phyloP scores from a whole-genome alignment of 2,113 vertebrate species.

The Elephantulus edwardii region DNA sequence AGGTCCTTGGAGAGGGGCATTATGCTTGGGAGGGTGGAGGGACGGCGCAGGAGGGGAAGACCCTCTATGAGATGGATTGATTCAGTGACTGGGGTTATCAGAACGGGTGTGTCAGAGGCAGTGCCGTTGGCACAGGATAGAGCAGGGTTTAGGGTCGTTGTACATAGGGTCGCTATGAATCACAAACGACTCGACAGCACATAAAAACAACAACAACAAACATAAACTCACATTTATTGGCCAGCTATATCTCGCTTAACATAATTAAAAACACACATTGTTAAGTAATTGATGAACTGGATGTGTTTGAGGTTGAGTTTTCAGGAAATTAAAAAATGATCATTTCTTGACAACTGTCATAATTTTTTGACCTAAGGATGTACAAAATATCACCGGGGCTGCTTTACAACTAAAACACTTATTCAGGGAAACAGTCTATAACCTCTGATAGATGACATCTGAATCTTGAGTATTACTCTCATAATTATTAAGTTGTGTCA shows the following conservation, averaged over 20 bases:
- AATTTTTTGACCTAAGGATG: slow-evolving; percentile 22
- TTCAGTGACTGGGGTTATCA: no score
- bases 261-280: background rate
- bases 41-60: no score
- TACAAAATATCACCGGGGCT: background rate
- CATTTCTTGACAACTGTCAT: slow-evolving; percentile 30
- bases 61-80: no score
- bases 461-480: background rate
- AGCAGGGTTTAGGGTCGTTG: no score
- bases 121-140: no score
- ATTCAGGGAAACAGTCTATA: slow-evolving; percentile 12
- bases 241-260: background rate
- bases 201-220: no score
- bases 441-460: slow-evolving; percentile 3
- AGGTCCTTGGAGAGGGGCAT: no score
- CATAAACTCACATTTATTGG: background rate
- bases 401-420: slow-evolving; percentile 20
- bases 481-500: background rate
- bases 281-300: background rate
- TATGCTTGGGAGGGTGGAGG: no score
- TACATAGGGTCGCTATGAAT: no score
- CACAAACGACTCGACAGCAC: no score
- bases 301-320: background rate
- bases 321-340: slow-evolving; percentile 38
- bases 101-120: no score